Evolutionary conservation across 2,888 invertebrate genomes (phyloP).

Genomic region (Scelioninae gen. 1): DNA sequence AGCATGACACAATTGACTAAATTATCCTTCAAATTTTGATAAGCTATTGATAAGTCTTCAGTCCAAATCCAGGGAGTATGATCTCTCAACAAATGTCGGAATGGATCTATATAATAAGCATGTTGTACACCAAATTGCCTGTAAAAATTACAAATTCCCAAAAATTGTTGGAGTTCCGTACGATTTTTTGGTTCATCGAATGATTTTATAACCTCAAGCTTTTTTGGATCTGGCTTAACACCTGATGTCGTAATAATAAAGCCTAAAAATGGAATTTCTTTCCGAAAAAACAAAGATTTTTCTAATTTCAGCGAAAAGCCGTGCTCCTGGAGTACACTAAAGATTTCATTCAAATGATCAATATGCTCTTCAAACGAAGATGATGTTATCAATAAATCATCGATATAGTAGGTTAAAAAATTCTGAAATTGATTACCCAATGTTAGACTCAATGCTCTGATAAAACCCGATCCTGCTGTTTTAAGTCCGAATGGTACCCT

Average conservation of each 20-base stretch:
- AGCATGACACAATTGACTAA: slow-evolving; percentile 56
- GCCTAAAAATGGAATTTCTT: slow-evolving; percentile 66
- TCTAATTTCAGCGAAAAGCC: slow-evolving; percentile 25
- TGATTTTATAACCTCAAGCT: slow-evolving; percentile 71
- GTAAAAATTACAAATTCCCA: slow-evolving; percentile 70
- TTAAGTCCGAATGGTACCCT: neutral
- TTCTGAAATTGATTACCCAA: neutral
- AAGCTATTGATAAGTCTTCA: slow-evolving; percentile 7
- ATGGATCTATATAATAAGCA: slow-evolving; percentile 25
- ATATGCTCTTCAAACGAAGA: neutral
- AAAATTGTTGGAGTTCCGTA: slow-evolving; percentile 73
- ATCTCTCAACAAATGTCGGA: slow-evolving; percentile 8
- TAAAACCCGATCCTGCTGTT: neutral
- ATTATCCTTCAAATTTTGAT: slow-evolving; percentile 48
- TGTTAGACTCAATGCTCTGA: neutral
- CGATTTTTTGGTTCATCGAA: slow-evolving; percentile 73
- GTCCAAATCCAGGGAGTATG: slow-evolving; percentile 20
- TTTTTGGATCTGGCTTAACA: slow-evolving; percentile 46
- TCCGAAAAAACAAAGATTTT: slow-evolving; percentile 72
- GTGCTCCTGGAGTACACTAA: neutral
- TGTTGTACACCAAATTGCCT: slow-evolving; percentile 33
- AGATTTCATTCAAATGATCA: neutral
- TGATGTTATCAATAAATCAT: neutral
- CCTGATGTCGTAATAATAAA: slow-evolving; percentile 50
- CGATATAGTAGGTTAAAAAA: neutral